Percentiles rank a stretch among this genome's conserved stretches.
These are phyloP conservation scores for Steinernema scapterisci DNA, from an alignment of 2,888 invertebrate genomes.

Conservation along the genomic window DNA sequence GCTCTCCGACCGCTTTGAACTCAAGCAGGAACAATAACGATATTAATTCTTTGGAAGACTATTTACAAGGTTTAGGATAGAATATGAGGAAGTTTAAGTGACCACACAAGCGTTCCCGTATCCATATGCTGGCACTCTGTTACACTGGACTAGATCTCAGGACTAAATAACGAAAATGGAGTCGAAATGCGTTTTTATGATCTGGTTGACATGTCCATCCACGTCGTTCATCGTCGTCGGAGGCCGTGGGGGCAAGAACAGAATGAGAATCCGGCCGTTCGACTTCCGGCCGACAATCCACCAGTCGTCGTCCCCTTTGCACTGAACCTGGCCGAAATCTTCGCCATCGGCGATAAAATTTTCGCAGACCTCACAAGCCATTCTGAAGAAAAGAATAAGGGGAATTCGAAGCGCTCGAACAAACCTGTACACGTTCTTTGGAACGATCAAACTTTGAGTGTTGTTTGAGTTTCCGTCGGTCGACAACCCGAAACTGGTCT, in stretches of 20 bases:
- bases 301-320: constrained; percentile 62
- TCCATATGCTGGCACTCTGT: background rate
- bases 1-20: no score
- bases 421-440: constrained; percentile 46
- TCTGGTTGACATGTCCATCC: constrained; percentile 47
- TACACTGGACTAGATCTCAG: background rate
- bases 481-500: constrained; percentile 48
- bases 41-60: no score
- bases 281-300: constrained; percentile 63
- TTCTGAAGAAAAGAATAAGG: constrained; percentile 41
- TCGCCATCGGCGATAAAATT: constrained; percentile 50
- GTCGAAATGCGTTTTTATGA: constrained; percentile 54
- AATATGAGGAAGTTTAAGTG: background rate
- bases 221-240: constrained; percentile 52
- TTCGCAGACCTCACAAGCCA: constrained; percentile 57
- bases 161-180: constrained; percentile 51
- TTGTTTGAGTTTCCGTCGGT: constrained; percentile 29
- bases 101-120: constrained; percentile 4
- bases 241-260: constrained; percentile 54
- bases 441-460: constrained; percentile 41
- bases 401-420: background rate
- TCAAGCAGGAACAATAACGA: no score
- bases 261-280: constrained; percentile 54
- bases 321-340: constrained; percentile 56
- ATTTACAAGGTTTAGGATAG: no score